Evolutionary conservation across 2,888 invertebrate genomes (phyloP), one percentile per base, ranked within the genome.

Genomic region (Tiliacea citrago): DNA sequence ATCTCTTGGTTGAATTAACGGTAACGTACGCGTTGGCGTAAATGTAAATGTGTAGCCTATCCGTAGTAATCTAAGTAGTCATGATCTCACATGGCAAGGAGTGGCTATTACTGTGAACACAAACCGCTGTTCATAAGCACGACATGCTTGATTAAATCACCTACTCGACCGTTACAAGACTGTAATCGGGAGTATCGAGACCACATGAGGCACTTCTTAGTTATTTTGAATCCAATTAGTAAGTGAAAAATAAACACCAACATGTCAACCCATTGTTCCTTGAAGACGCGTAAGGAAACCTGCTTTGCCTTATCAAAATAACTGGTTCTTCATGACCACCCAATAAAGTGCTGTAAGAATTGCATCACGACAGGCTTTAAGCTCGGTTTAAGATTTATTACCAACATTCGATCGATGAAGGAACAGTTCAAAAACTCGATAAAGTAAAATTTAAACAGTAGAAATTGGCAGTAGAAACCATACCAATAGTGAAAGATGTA

Each of bases 1-100:
- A 81, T 84, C 69, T 67, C 69, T 63, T 68, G 81, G 83, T 68
- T 80, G 68, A 57, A 39, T 79, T 66, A 55, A 71, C 58, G 58
- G 79, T 71, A 79, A 65, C 68, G 61, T 80, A 68, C 65, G 68
- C 55, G 51, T 80, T 68, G 68, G 55, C 63, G 80, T 83, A 79
- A 79, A 79, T 80, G 80, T 83, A 79, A 74, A 74, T n/a, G 62
- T 24, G 42, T 77, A 35, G 5, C 39, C 29, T 63, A 57, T 76
- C 49, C 53, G 73, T 78, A 66, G 84, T 80, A 68, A 77, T 66
- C 53, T 42, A 42, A 47, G 29, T 24, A 65, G 60, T 65, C 53
- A 57, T 68, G 62, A 77, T 79, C 69, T 82, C 82, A 82, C 13
- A 82, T 53, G 58, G 51, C 51, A 51, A 51, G 68, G 61, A 62